Evolutionary conservation across 1,140 invertebrate species (phyloP), one percentile per base, ranked within the genome.

Genomic region (Drosophila ohnishii): DNA sequence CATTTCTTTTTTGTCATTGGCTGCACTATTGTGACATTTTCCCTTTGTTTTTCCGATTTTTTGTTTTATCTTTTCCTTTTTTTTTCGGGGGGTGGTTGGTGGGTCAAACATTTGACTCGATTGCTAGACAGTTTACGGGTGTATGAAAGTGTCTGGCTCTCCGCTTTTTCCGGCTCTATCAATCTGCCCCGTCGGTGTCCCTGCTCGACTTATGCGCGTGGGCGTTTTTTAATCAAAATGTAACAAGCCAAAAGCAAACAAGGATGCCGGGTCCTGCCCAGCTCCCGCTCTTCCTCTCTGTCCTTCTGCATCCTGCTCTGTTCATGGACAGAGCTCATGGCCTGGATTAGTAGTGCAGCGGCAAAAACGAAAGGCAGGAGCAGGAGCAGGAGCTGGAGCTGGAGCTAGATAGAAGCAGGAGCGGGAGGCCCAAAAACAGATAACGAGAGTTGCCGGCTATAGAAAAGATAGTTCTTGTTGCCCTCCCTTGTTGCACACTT

Each of bases 171-270:
- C 62, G 28, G 22, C 47, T 37, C 72, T 65, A 64, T 66, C 53
- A 58, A 47, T 57, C 40, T 66, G 22, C 55, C 73, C 39, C 35
- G 51, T 53, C 19, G 25, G 34, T 58, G 42, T 67, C 30, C 45
- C 39, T 78, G 65, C 51, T 63, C 64, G 72, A 83, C 72, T 88
- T 79, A 83, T 69, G 76, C 80, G 84, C 84, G 84, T 86, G 84
- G 84, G 84, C 84, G 85, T 84, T 88, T 88, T 88, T 88, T 88
- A 88, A 88, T 88, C 84, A 88, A 88, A 88, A 88, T 88, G 84
- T 88, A 88, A 88, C 84, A 88, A 88, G 84, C 77, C 84, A 87
- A 88, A 87, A 88, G 84, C 84, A 87, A 87, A 87, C 84, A 88
- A 84, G 84, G 76, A 75, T 59, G 59, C 51, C 51, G n/a, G 51